A percentile compares a stretch with the other conserved stretches of the same genome.
Evolutionary conservation across 2,888 invertebrate genomes (phyloP).

Genomic region (Andrena flavipes): DNA sequence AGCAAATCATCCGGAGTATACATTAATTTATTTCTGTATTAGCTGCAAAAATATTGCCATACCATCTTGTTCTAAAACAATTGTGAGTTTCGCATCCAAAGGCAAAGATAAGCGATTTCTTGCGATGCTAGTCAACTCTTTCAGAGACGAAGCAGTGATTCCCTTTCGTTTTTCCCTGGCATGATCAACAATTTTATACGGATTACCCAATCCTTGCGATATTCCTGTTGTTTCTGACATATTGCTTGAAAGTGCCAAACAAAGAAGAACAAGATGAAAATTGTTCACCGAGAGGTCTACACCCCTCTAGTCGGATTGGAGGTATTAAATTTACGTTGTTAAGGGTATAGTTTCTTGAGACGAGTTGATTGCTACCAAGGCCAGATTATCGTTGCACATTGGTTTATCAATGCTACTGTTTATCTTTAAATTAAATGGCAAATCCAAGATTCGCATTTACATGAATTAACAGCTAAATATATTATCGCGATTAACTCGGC

Average conservation of each 20-base stretch:
- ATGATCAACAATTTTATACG: slow-evolving; percentile 93
- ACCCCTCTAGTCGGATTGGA: slow-evolving; percentile 21
- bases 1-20: neutral
- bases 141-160: slow-evolving; percentile 91
- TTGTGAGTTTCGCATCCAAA: slow-evolving; percentile 88
- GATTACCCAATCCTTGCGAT: slow-evolving; percentile 85
- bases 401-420: slow-evolving; percentile 28
- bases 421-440: slow-evolving; percentile 27
- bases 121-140: slow-evolving; percentile 91
- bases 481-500: neutral
- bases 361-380: slow-evolving; percentile 61
- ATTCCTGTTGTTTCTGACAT: slow-evolving; percentile 75
- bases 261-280: slow-evolving; percentile 33
- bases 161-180: slow-evolving; percentile 93
- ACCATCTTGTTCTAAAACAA: slow-evolving; percentile 95
- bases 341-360: slow-evolving; percentile 44
- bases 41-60: slow-evolving; percentile 18
- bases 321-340: slow-evolving; percentile 28
- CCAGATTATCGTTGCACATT: slow-evolving; percentile 71
- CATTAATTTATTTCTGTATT: neutral
- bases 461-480: neutral
- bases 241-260: slow-evolving; percentile 40
- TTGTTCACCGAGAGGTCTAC: neutral
- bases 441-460: slow-evolving; percentile 7
- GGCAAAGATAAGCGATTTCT: slow-evolving; percentile 90